These are phyloP conservation scores for Dryobotodes eremita DNA, from an alignment of 2,888 invertebrate genomes.

Conservation along the genomic window DNA sequence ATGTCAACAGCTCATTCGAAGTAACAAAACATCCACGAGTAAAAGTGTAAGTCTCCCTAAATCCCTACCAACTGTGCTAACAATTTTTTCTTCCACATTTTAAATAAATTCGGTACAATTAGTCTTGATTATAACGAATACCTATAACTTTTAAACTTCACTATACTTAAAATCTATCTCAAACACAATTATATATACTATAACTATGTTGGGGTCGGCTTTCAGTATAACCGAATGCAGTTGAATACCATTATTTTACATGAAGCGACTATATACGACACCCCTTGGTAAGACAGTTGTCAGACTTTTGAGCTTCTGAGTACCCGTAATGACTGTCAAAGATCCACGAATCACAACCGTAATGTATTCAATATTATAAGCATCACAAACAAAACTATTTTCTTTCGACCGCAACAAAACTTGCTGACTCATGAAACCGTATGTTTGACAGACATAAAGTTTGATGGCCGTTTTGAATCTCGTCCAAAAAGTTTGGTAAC, in stretches of 20 bases:
- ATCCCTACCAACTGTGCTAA: no score
- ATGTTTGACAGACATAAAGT: conserved; percentile 50
- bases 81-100: no score
- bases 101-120: neutral
- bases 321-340: neutral
- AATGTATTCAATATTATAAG: neutral
- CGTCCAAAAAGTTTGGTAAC: conserved; percentile 62
- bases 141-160: neutral
- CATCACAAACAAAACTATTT: neutral
- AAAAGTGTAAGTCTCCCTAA: no score
- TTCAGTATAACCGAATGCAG: neutral
- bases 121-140: neutral
- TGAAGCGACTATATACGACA: neutral
- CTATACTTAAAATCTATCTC: neutral
- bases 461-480: conserved; percentile 62
- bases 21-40: no score
- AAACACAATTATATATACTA: no score
- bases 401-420: neutral
- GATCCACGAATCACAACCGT: neutral
- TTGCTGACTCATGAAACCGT: conserved; percentile 48
- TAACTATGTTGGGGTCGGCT: neutral
- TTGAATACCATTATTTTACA: neutral
- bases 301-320: neutral
- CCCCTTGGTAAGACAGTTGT: neutral
- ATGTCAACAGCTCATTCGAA: no score